A percentile compares a stretch with the other conserved stretches of the same genome.
Conservation (phyloP, 2,797 vertebrate genomes). For the Eptatretus atami region DNA sequence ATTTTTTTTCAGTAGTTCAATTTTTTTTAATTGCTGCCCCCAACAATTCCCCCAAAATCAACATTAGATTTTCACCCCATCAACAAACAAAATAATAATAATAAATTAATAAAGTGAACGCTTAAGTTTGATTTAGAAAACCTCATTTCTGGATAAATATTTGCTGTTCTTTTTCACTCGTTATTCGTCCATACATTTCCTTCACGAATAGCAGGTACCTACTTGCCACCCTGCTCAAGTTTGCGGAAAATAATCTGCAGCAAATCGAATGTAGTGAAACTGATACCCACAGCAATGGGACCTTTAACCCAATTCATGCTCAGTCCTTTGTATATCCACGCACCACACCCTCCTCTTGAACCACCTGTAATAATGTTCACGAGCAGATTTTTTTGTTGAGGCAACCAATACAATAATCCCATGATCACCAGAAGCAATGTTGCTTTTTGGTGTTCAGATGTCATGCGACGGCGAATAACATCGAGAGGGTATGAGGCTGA, state of each 20-base stretch:
- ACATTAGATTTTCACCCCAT: too few relatives aligned
- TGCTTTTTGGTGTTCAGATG: slow-evolving; percentile 16
- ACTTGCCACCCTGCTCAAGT: slow-evolving; percentile 14
- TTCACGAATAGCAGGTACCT: too few relatives aligned
- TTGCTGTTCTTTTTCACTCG: too few relatives aligned
- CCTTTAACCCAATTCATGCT: slow-evolving; percentile 99
- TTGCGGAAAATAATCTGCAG: slow-evolving; percentile 39
- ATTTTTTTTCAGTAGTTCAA: too few relatives aligned
- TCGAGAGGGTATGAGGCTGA: slow-evolving; percentile 80
- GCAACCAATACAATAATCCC: slow-evolving; percentile 27
- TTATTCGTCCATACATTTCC: too few relatives aligned
- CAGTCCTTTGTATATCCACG: slow-evolving; percentile 67
- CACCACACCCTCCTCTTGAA: slow-evolving; percentile 36
- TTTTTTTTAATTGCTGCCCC: too few relatives aligned
- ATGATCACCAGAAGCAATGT: neutral
- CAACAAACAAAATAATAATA: too few relatives aligned
- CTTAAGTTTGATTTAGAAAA: too few relatives aligned
- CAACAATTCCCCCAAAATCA: too few relatives aligned
- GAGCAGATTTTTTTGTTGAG: slow-evolving; percentile 23
- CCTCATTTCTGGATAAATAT: too few relatives aligned
- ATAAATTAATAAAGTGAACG: too few relatives aligned
- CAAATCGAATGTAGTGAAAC: slow-evolving; percentile 76
- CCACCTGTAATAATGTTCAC: slow-evolving; percentile 15
- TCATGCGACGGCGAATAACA: slow-evolving; percentile 79
- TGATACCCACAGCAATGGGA: slow-evolving; percentile 59